Conservation (phyloP, 2,113 vertebrate species). For the Sphyrna mokarran region DNA sequence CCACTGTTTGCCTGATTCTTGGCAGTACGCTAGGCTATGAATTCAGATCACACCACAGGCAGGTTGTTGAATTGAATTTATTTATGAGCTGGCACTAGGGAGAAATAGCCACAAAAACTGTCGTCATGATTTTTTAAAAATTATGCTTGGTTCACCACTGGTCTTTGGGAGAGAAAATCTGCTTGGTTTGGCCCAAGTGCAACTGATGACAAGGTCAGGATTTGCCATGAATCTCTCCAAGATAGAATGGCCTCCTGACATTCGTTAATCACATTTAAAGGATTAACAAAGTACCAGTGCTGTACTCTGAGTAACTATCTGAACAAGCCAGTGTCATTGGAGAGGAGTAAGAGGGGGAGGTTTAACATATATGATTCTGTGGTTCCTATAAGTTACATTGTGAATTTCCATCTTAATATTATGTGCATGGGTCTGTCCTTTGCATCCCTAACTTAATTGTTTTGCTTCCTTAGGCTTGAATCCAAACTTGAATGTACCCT, state of each 20-base stretch:
- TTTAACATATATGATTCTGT: not conserved
- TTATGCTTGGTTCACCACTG: not conserved
- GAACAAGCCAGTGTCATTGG: constrained; percentile 1
- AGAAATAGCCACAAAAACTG: not conserved
- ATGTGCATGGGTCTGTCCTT: not conserved
- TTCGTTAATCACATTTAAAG: not conserved
- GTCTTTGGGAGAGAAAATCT: not conserved
- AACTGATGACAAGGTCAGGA: not conserved
- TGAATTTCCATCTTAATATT: not conserved
- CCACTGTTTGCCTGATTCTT: not conserved
- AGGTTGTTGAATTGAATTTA: not conserved
- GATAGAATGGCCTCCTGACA: not conserved
- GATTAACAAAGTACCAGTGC: not conserved
- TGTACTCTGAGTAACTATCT: not conserved
- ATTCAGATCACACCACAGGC: not conserved
- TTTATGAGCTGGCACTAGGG: not conserved
- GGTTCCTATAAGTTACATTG: not conserved
- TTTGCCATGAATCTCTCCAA: not conserved
- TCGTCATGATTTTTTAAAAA: not conserved
- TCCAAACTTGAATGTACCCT: constrained; percentile 92
- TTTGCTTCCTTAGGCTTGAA: constrained; percentile 72
- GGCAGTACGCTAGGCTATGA: not conserved
- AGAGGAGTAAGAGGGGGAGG: not conserved
- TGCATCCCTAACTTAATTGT: not conserved
- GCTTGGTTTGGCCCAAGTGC: not conserved